Base-by-base conservation (phyloP, 92 coral and sea anemone genomes). In the Zoanthus solanderi region DNA sequence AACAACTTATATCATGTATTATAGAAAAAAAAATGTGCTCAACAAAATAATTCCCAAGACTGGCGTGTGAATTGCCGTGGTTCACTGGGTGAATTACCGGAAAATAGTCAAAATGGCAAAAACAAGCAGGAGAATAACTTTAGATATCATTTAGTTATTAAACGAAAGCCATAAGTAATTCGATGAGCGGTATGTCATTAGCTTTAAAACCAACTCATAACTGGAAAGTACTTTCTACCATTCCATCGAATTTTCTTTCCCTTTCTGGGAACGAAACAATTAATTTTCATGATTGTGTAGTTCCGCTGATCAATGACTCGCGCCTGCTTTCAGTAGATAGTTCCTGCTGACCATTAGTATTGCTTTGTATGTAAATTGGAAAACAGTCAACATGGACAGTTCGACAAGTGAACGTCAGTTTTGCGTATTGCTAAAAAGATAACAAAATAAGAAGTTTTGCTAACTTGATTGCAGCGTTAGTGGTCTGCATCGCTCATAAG, bases 301-400 rank as follows among this genome's bases (percentile, higher is more conserved):
- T 68, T 31, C 73, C 77, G 77, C 77, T 72, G 77, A 45, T 12
- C 77, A 28, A 29, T 18, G 32, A 7, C 2, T 60, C 0, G 58
- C 37, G 58, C 42, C 60, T 34, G 13, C 1, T 61, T 4, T n/a
- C 14, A 10, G 42, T 63, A 45, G 45, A 12, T n/a, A 12, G 11
- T 42, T 17, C 18, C 75, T 65, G 75, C 85, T 81, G 85, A 30
- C 85, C 85, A 66, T 23, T 16, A 45, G 14, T 45, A 81, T 47
- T 42, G 85, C 34, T 54, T 63, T 42, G 17, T 28, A 63, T 12
- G 14, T 44, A 63, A 60, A 30, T 54, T 42, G 8, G 31, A 79
- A 81, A 81, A 54, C 67, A 54, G 63, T 65, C 74, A 81, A 81
- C 31, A 81, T 81, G 85, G 85, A 37, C 58, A 3, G 72, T 58